phyloP scores from a whole-genome alignment of 2,113 vertebrate species.

The Gobio gobio region DNA sequence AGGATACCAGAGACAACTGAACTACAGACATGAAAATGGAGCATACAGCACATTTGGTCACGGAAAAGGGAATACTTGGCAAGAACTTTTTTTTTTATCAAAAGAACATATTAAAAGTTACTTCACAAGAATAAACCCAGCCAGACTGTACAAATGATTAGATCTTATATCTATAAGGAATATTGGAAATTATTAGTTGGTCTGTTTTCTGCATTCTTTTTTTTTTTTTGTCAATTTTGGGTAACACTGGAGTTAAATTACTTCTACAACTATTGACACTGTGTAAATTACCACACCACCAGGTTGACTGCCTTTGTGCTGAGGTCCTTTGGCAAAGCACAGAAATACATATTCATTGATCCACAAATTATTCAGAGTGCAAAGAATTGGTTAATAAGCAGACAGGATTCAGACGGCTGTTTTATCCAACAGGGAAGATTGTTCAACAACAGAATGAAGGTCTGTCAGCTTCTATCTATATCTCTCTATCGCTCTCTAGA shows the following conservation, averaged over 20 bases:
- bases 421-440: slow-evolving; percentile 74
- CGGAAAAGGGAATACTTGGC: slow-evolving; percentile 85
- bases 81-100: slow-evolving; percentile 57
- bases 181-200: too few relatives aligned
- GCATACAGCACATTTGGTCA: slow-evolving; percentile 87
- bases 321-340: slow-evolving; percentile 74
- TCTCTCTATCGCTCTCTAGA: not conserved
- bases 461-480: not conserved
- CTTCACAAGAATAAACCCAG: not conserved
- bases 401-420: slow-evolving; percentile 76
- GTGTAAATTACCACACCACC: slow-evolving; percentile 12
- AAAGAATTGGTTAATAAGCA: slow-evolving; percentile 71
- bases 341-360: slow-evolving; percentile 72
- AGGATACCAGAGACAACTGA: slow-evolving; percentile 90
- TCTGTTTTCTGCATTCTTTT: too few relatives aligned
- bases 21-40: slow-evolving; percentile 78
- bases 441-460: slow-evolving; percentile 81
- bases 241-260: too few relatives aligned
- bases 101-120: not conserved
- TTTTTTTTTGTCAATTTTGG: too few relatives aligned
- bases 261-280: too few relatives aligned
- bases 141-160: too few relatives aligned
- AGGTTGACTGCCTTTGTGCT: slow-evolving; percentile 85
- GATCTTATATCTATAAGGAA: too few relatives aligned
- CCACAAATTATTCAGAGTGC: slow-evolving; percentile 54